Evolutionary conservation across 2,888 invertebrate species (phyloP).

Genomic region (Epinotia brunnichana): DNA sequence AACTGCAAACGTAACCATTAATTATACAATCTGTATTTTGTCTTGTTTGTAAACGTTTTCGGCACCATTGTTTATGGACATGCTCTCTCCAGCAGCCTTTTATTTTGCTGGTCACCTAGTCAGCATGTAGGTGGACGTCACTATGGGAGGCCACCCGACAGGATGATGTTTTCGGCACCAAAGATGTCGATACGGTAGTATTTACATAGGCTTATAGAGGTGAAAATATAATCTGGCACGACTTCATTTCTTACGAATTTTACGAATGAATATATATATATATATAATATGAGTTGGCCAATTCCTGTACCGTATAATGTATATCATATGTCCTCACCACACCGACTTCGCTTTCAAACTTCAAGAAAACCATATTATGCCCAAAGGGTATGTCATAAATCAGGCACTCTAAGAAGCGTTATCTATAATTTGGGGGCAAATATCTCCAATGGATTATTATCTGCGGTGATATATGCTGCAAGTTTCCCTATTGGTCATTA

Average conservation of each 20-base stretch:
- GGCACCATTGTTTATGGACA: too few relatives aligned
- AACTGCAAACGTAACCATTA: too few relatives aligned
- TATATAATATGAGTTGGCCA: background rate
- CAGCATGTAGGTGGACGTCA: too few relatives aligned
- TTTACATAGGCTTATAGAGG: too few relatives aligned
- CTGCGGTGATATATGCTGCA: constrained; percentile 46
- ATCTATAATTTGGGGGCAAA: constrained; percentile 44
- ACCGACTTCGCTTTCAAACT: constrained; percentile 13
- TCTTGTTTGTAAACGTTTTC: too few relatives aligned
- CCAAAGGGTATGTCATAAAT: constrained; percentile 39
- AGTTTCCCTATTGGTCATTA: constrained; percentile 49
- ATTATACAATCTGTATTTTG: too few relatives aligned
- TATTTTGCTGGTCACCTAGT: too few relatives aligned
- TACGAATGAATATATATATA: background rate
- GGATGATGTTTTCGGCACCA: too few relatives aligned
- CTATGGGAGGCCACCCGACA: too few relatives aligned
- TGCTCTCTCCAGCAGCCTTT: too few relatives aligned
- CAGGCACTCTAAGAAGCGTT: constrained; percentile 41
- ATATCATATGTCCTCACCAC: background rate
- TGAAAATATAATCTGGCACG: too few relatives aligned
- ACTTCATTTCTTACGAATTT: background rate
- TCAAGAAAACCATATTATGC: constrained; percentile 36
- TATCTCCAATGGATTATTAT: constrained; percentile 44
- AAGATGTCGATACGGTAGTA: too few relatives aligned
- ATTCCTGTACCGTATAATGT: background rate